phyloP scores from a whole-genome alignment of 2,888 invertebrate species.

The Enchytraeus crypticus region DNA sequence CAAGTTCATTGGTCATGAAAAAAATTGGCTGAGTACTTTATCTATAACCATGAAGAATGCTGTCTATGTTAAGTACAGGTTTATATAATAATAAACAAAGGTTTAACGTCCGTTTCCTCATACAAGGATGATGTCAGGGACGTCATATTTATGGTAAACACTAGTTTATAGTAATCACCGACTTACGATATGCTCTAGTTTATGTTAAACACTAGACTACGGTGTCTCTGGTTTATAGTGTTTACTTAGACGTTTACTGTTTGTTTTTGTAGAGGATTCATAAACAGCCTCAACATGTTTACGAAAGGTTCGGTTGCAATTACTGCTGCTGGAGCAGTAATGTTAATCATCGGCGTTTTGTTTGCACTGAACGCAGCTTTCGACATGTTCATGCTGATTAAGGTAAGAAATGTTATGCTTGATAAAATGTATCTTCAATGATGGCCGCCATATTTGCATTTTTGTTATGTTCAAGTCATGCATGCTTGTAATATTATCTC shows the following conservation, averaged over 20 bases:
- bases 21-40: too few relatives aligned
- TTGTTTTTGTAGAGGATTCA: conserved; percentile 60
- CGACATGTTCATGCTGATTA: conserved; percentile 19
- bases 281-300: conserved; percentile 60
- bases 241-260: not conserved
- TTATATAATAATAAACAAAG: too few relatives aligned
- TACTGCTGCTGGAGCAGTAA: conserved; percentile 61
- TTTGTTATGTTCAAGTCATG: not conserved
- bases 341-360: conserved; percentile 57
- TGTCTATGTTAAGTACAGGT: too few relatives aligned
- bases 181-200: too few relatives aligned
- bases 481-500: not conserved
- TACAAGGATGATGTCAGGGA: too few relatives aligned
- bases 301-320: conserved; percentile 52
- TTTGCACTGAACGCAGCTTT: conserved; percentile 17
- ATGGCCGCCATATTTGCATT: not conserved
- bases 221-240: too few relatives aligned
- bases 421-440: not conserved
- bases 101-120: too few relatives aligned
- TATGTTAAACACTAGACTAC: too few relatives aligned
- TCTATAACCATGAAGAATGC: too few relatives aligned
- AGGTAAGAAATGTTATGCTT: conserved; percentile 6
- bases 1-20: too few relatives aligned
- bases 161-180: too few relatives aligned
- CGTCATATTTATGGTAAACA: too few relatives aligned